These are phyloP conservation scores for Phataginus tricuspis DNA, from an alignment of 2,797 vertebrate genomes.

Conservation along the genomic window DNA sequence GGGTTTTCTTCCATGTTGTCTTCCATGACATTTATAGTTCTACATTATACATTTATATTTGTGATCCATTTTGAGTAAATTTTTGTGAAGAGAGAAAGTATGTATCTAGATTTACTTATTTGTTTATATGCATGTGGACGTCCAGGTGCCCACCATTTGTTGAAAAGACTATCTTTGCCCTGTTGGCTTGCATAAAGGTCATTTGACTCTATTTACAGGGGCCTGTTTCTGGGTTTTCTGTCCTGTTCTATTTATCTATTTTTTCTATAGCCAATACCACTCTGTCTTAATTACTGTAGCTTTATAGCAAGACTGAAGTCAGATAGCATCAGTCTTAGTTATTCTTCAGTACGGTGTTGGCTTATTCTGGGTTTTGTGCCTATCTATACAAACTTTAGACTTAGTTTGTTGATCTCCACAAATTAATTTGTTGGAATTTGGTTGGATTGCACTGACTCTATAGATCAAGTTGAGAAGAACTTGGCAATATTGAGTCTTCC, in stretches of 20 bases:
- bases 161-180: neutral
- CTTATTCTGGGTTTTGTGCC: neutral
- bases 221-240: neutral
- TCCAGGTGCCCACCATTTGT: neutral
- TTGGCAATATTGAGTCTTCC: neutral
- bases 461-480: neutral
- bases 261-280: neutral
- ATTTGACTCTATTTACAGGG: neutral
- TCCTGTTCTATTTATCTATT: neutral
- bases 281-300: neutral
- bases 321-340: neutral
- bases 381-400: too few relatives aligned
- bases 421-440: neutral
- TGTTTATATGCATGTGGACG: neutral
- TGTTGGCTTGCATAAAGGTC: neutral
- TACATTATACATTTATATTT: neutral
- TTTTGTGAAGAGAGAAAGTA: neutral
- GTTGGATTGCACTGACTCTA: neutral
- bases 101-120: neutral
- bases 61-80: neutral
- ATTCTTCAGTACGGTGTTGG: neutral
- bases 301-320: neutral
- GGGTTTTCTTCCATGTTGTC: neutral
- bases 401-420: neutral
- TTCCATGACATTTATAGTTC: neutral